Base-by-base conservation (phyloP, 2,888 invertebrate species). In the Cryptocephalus primarius region DNA sequence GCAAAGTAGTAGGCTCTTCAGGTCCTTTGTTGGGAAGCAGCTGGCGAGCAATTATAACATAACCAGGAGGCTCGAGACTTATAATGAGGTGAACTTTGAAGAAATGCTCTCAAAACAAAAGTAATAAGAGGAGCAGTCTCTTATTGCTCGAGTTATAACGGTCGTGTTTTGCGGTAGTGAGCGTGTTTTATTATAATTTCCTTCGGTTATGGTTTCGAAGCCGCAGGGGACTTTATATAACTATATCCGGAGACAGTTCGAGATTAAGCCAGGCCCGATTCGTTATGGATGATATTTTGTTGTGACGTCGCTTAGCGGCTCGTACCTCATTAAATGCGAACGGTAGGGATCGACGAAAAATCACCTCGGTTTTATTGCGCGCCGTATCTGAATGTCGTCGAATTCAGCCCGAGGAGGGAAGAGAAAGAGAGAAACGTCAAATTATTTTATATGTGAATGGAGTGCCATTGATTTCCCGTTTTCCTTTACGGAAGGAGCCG, bases 41-140 rank as follows among this genome's bases (percentile, higher is more conserved):
- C 62, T 61, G 63, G 55, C 55, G 60, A 64, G 62, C 63, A 65
- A 65, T 65, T 65, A 65, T 64, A 64, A 65, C 61, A 59, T 64
- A 58, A 58, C 59, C 58, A 46, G 52, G 49, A 53, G 56, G 51
- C 50, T 50, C 49, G 43, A 54, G 50, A 50, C 48, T 53, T 50
- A 51, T 58, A 58, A 57, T 57, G 55, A 58, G 56, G 54, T 49
- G 48, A 49, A 53, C 49, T 56, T 49, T 33, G 45, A 48, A 53
- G 50, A 47, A 50, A 47, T 41, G 47, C 47, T 33, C 48, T 46
- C 22, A 6, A 22, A 22, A 22, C 22, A 22, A 22, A 22, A 22
- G 22, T 22, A 22, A 22, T 22, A 22, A 22, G 22, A 22, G 22
- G 22, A 22, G 22, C 22, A 22, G 22, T 22, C 22, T 22, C 22